Evolutionary conservation across 2,113 vertebrate genomes (phyloP).

Genomic region (Nipponia nippon): DNA sequence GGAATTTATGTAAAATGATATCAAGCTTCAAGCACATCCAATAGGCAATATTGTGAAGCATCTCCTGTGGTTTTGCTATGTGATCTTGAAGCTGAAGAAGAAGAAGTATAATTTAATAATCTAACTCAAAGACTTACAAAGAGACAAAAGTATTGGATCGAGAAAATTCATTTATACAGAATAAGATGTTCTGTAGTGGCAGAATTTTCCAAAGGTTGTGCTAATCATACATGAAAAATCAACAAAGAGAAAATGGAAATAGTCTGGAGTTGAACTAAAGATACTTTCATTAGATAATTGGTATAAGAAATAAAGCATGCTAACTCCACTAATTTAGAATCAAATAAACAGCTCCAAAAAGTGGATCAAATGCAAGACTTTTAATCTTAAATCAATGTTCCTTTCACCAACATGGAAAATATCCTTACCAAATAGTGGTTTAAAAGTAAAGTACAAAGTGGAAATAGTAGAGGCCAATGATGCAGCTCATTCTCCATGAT

Average conservation of each 20-base stretch:
- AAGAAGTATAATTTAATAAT: constrained; percentile 24
- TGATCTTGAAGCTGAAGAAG: constrained; percentile 25
- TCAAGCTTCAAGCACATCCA: constrained; percentile 12
- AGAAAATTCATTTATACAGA: neutral
- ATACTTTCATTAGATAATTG: neutral
- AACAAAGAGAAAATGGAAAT: neutral
- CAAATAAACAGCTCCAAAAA: neutral
- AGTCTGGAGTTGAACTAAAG: neutral
- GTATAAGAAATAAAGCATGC: neutral
- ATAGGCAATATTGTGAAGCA: neutral
- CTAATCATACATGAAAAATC: neutral
- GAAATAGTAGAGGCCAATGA: neutral
- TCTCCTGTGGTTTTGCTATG: constrained; percentile 1
- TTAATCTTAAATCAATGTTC: neutral
- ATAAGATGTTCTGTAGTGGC: neutral
- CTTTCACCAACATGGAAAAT: neutral
- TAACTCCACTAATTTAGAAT: neutral
- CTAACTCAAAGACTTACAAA: neutral
- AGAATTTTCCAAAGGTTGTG: constrained; percentile 10
- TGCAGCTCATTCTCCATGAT: neutral
- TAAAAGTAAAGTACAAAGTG: neutral
- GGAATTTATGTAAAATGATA: neutral
- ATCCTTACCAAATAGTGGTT: neutral
- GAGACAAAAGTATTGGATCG: neutral
- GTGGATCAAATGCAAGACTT: neutral